Evolutionary conservation across 1,140 invertebrate genomes (phyloP), one percentile per base, ranked within the genome.

Genomic region (Listronotus oregonensis): DNA sequence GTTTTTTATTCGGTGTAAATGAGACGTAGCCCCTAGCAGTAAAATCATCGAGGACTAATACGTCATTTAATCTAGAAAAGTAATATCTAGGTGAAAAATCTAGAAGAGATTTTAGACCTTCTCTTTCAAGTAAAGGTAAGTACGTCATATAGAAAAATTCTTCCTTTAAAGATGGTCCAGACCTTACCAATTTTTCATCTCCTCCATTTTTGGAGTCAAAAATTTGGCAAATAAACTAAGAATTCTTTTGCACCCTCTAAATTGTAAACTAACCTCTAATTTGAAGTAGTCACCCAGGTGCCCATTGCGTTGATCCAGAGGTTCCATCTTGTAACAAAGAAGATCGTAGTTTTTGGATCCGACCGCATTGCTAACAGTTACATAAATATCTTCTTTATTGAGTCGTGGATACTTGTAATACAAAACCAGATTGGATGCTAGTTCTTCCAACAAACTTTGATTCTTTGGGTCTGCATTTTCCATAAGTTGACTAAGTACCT

Each of bases 251-350:
- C 32, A 27, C 0, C 14, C 34, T 12, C 27, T 14, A 34, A 47
- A 18, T 11, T 49, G 39, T 11, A 64, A 51, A 0, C 17, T 15
- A 6, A 70, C 44, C 15, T 66, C 49, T 17, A 71, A 37, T 39
- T 51, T n/a, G 15, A 69, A 65, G 47, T 71, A 67, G 10, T 69
- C 63, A 21, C 68, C 70, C 9, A 70, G 31, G 43, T 70, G 67
- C 17, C 69, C 71, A 31, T 60, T 52, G n/a, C 39, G 54, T 17
- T 62, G 52, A n/a, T 63, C 32, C 43, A 67, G 21, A 10, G 27
- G 49, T 7, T 40, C 47, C 8, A 67, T 15, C 11, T 54, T 21
- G 39, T 68, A 68, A 27, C 10, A 12, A 21, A 54, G n/a, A 18
- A 66, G 31, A 15, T 12, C 18, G 40, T 15, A 61, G 12, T 62